phyloP scores from a whole-genome alignment of 2,888 invertebrate genomes.

The Dexiosoma caninum region DNA sequence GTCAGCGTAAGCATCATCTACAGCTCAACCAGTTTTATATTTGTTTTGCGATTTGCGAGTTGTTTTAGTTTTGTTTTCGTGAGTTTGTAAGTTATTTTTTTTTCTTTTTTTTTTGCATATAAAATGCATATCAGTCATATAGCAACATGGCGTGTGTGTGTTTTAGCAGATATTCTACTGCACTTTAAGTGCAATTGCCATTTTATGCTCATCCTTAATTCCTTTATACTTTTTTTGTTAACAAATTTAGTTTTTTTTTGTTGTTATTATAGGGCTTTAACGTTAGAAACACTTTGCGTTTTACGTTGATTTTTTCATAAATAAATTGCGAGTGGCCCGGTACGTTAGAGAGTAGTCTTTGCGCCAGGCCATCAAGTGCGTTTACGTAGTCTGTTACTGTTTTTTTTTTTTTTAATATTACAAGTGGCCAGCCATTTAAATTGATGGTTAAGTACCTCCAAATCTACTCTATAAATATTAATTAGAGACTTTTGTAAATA shows the following conservation, averaged over 20 bases:
- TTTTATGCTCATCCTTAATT: conserved; percentile 59
- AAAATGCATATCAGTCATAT: not conserved
- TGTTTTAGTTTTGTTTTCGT: conserved; percentile 55
- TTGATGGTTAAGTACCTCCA: conserved; percentile 62
- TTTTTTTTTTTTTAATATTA: not conserved
- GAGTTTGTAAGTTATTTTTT: conserved; percentile 41
- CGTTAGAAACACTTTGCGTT: conserved; percentile 62
- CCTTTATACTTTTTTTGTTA: conserved; percentile 45
- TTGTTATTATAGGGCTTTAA: conserved; percentile 34
- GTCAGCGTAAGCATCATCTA: conserved; percentile 22
- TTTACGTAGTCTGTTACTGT: conserved; percentile 54
- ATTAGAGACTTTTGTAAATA: conserved; percentile 63
- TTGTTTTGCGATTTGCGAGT: conserved; percentile 57
- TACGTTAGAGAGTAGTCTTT: conserved; percentile 47
- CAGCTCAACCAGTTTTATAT: conserved; percentile 43
- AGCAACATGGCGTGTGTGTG: not conserved
- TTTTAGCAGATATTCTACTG: conserved; percentile 40
- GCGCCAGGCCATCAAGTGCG: conserved; percentile 55
- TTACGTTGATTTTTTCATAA: conserved; percentile 48
- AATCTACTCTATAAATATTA: conserved; percentile 64
- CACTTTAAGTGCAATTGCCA: conserved; percentile 62
- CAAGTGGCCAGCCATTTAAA: conserved; percentile 59
- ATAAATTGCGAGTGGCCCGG: conserved; percentile 50
- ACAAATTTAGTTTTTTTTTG: not conserved
- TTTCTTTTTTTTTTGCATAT: not conserved